Evolutionary conservation across 2,797 vertebrate genomes (phyloP), one percentile per base, ranked within the genome.

Genomic region (Morus bassanus): DNA sequence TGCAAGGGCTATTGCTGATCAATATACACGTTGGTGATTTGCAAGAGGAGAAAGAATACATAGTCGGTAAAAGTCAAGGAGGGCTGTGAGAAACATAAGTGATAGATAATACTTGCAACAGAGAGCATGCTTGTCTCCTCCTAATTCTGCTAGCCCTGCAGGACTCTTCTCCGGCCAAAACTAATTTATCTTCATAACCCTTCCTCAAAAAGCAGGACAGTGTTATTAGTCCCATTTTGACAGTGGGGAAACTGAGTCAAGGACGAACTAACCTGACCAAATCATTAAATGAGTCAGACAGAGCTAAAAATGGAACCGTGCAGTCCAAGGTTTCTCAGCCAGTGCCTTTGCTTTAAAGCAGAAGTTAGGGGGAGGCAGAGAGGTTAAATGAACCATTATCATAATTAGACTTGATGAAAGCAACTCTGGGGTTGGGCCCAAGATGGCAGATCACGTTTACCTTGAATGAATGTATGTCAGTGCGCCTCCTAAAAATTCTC

Each of bases 361-460:
- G 79, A 96, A 96, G 95, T 97, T 96, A 96, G 89, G 87, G 89
- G 85, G 79, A 96, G 93, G 89, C 96, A 96, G 91, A 94, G 91
- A 96, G 95, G 96, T 96, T 94, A 96, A 96, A 96, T 65, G 95
- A 97, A 95, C 95, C 96, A 96, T 96, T 96, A 96, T 93, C 94
- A 94, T 96, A 95, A 96, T 95, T 95, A 95, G 75, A 95, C 60
- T 95, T 96, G 96, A 95, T 95, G 94, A 96, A 97, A 96, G 92
- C 91, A 96, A 94, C 95, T 94, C 93, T 97, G 91, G 91, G 91
- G 79, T 92, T 97, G 95, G 92, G 93, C 78, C 94, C 95, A 96
- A 96, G 85, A 95, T 95, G 94, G 94, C 92, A 97, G 94, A 93
- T 96, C 89, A 92, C 89, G 33, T 88, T 97, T 96, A 67, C 93